Evolutionary conservation across 2,113 vertebrate genomes (phyloP).

Genomic region (Gadus chalcogrammus): DNA sequence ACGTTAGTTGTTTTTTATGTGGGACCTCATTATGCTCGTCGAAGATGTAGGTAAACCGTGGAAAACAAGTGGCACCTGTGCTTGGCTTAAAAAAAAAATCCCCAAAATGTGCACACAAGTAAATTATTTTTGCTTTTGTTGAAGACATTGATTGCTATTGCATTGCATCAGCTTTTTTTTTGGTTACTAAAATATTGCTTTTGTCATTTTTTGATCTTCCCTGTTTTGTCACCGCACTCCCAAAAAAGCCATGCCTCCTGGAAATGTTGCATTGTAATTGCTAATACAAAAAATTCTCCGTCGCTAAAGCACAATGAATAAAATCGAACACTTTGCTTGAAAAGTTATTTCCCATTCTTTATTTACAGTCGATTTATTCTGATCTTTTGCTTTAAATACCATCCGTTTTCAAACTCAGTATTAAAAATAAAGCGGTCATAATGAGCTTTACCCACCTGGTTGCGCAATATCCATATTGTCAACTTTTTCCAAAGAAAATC

Average conservation of each 20-base stretch:
- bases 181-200: slow-evolving; percentile 41
- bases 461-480: background rate
- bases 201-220: slow-evolving; percentile 30
- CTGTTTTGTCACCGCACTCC: too few relatives aligned
- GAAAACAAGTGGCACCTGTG: slow-evolving; percentile 35
- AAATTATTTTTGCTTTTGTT: slow-evolving; percentile 63
- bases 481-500: background rate
- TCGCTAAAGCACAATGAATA: slow-evolving; percentile 75
- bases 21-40: slow-evolving; percentile 18
- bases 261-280: slow-evolving; percentile 65
- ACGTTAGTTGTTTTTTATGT: slow-evolving; percentile 26
- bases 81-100: slow-evolving; percentile 38
- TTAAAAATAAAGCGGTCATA: slow-evolving; percentile 27
- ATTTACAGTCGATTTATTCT: background rate
- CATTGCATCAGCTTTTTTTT: slow-evolving; percentile 49
- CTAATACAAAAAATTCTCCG: slow-evolving; percentile 61
- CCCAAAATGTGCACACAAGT: slow-evolving; percentile 55
- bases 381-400: slow-evolving; percentile 34
- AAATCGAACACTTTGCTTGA: slow-evolving; percentile 68
- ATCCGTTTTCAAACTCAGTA: slow-evolving; percentile 45
- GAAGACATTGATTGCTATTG: slow-evolving; percentile 36
- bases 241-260: slow-evolving; percentile 24
- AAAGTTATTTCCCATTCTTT: slow-evolving; percentile 51
- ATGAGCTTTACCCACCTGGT: background rate
- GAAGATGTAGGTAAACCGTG: slow-evolving; percentile 24